Evolutionary conservation across 1,140 invertebrate species (phyloP).

Genomic region (Danaus melanippus): DNA sequence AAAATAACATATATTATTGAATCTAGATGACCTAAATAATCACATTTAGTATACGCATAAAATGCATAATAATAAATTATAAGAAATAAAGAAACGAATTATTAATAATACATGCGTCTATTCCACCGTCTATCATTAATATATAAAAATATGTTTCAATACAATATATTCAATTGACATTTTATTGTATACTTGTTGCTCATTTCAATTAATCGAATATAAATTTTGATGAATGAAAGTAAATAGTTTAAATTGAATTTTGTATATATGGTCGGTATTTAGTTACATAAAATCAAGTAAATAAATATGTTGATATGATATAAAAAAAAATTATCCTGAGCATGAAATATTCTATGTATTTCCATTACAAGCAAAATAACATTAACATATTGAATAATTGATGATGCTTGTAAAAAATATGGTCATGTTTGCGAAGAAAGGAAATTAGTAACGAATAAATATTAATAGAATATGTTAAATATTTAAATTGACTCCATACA

Average conservation of each 20-base stretch:
- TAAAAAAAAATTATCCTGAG: constrained; percentile 7
- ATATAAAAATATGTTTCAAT: too few relatives aligned
- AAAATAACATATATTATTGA: constrained; percentile 8
- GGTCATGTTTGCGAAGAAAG: constrained; percentile 2
- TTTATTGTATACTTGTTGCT: too few relatives aligned
- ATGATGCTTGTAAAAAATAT: constrained; percentile 4
- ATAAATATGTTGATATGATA: constrained; percentile 9
- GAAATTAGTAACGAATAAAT: constrained; percentile 4
- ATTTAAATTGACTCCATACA: too few relatives aligned
- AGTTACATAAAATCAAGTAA: constrained; percentile 12
- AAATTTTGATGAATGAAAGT: too few relatives aligned
- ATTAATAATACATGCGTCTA: constrained; percentile 18
- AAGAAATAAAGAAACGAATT: constrained; percentile 50
- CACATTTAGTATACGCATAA: constrained; percentile 25
- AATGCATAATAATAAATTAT: constrained; percentile 24
- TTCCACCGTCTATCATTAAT: too few relatives aligned
- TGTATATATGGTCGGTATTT: not conserved
- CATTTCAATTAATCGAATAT: too few relatives aligned
- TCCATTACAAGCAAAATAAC: constrained; percentile 7
- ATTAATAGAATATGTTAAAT: too few relatives aligned
- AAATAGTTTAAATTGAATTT: too few relatives aligned
- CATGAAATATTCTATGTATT: constrained; percentile 8
- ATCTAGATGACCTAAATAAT: constrained; percentile 30
- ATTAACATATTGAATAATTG: constrained; percentile 10
- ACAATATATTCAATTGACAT: too few relatives aligned